Percentiles rank a stretch among this genome's conserved stretches.
These are phyloP conservation scores for Bibio marci DNA, from an alignment of 2,888 invertebrate genomes.

Conservation along the genomic window DNA sequence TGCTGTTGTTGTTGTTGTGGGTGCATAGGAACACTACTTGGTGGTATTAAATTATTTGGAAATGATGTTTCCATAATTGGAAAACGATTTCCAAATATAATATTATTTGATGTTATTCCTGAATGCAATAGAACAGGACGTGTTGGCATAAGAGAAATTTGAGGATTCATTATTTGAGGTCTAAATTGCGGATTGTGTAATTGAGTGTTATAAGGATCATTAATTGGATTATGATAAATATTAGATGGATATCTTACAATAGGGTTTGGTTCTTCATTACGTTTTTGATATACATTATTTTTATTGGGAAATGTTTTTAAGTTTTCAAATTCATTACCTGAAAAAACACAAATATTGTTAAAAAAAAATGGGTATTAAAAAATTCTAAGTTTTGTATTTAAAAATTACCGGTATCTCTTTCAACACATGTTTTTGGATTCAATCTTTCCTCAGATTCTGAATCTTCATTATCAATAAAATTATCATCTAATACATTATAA, in stretches of 20 bases:
- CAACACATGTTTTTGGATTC: slow-evolving; percentile 6
- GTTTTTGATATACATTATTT: no score
- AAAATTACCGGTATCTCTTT: slow-evolving; percentile 2
- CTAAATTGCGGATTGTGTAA: neutral
- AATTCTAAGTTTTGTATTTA: no score
- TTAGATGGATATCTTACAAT: no score
- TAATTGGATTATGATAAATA: neutral
- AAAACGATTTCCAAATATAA: no score
- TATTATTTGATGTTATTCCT: no score
- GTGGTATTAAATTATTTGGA: neutral
- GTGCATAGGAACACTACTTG: neutral
- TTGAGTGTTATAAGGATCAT: neutral
- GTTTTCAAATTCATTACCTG: no score
- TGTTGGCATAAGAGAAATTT: neutral
- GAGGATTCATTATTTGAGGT: neutral
- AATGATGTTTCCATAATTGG: no score
- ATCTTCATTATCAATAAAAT: slow-evolving; percentile 1
- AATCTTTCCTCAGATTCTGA: slow-evolving; percentile 1
- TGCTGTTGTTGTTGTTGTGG: neutral
- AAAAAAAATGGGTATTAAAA: no score
- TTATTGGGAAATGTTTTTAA: no score
- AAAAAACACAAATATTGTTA: neutral
- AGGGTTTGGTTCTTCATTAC: no score
- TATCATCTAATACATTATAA: neutral
- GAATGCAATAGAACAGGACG: neutral